Percentiles rank a stretch among this genome's conserved stretches.
Conservation (phyloP, 2,888 invertebrate species). For the Julus scanicus region DNA sequence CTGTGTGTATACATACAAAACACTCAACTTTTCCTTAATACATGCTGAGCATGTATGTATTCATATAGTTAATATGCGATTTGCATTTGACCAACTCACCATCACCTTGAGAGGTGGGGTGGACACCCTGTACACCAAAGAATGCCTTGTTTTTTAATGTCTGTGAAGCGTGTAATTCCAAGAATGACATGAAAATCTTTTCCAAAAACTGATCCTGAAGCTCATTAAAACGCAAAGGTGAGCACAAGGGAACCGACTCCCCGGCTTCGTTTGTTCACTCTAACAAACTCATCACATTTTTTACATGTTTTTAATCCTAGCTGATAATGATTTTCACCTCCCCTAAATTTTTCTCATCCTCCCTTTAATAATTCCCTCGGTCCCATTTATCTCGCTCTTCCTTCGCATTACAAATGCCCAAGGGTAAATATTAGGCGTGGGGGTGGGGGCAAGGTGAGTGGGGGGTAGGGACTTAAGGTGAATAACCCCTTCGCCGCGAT, state of each 20-base stretch:
- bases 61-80: background rate
- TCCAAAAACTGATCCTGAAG: slow-evolving; percentile 36
- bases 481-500: slow-evolving; percentile 17
- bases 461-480: background rate
- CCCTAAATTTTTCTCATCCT: slow-evolving; percentile 36
- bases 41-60: too few relatives aligned
- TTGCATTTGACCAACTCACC: background rate
- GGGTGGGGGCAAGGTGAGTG: background rate
- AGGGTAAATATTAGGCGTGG: slow-evolving; percentile 29
- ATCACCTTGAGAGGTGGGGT: background rate
- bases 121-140: slow-evolving; percentile 19
- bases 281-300: slow-evolving; percentile 52
- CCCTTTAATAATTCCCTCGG: slow-evolving; percentile 21
- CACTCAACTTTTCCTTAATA: too few relatives aligned
- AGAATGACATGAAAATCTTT: slow-evolving; percentile 46
- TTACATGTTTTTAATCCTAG: slow-evolving; percentile 48
- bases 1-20: too few relatives aligned
- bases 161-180: slow-evolving; percentile 46
- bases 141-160: slow-evolving; percentile 25
- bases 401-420: slow-evolving; percentile 32
- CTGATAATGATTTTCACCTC: slow-evolving; percentile 49
- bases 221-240: slow-evolving; percentile 44
- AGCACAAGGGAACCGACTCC: slow-evolving; percentile 39
- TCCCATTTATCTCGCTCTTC: slow-evolving; percentile 30
- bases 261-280: slow-evolving; percentile 44